phyloP scores from a whole-genome alignment of 1,140 invertebrate species.

The Armadillidium nasatum region DNA sequence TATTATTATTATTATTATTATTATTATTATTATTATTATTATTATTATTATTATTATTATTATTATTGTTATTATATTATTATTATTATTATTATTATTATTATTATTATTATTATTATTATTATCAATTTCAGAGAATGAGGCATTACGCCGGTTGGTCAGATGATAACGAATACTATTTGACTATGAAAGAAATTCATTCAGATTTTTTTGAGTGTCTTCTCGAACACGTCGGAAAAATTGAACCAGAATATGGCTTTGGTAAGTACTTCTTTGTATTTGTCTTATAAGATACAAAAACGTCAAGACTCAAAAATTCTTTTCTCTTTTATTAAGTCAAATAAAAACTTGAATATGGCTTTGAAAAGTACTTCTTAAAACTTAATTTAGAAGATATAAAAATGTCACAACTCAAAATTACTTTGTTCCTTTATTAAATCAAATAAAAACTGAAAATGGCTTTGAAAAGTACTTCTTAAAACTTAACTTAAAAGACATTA shows the following conservation, averaged over 20 bases:
- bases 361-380: no score
- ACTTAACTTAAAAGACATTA: no score
- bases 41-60: neutral
- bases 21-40: neutral
- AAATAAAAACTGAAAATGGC: no score
- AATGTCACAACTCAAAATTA: no score
- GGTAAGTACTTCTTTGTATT: constrained; percentile 27
- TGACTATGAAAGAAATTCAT: constrained; percentile 44
- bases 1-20: no score
- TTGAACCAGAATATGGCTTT: constrained; percentile 43
- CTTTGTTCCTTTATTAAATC: no score
- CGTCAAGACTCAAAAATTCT: no score
- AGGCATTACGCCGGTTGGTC: constrained; percentile 43
- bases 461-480: no score
- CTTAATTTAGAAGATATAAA: no score
- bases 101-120: constrained; percentile 4
- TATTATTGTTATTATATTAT: neutral
- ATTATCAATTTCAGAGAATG: constrained; percentile 33
- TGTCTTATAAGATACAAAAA: no score
- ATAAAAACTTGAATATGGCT: no score
- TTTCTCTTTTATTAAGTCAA: no score
- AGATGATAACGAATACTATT: constrained; percentile 43
- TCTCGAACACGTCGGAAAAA: constrained; percentile 41
- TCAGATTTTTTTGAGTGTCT: constrained; percentile 44
- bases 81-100: neutral